phyloP scores from a whole-genome alignment of 1,140 invertebrate genomes.

The fruit fly (Drosophila melanogaster) region Release_6_plus_ISO1_MT NC_004354.4:10603501-10604000 shows the following conservation, averaged over 20 bases:
- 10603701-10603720: slow-evolving; percentile 69
- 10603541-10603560: slow-evolving; percentile 15
- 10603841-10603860: neutral
- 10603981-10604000: neutral
- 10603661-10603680: slow-evolving; percentile 32
- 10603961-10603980: neutral
- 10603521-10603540: slow-evolving; percentile 29
- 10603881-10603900: neutral
- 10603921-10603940: neutral
- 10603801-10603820: neutral
- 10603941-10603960: neutral
- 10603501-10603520: slow-evolving; percentile 52
- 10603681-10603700: slow-evolving; percentile 45
- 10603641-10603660: slow-evolving; percentile 36
- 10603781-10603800: neutral
- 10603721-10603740: slow-evolving; percentile 62
- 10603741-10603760: slow-evolving; percentile 2
- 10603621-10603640: slow-evolving; percentile 74
- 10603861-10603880: neutral
- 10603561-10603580: slow-evolving; percentile 7
- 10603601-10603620: slow-evolving; percentile 56
- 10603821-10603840: neutral
- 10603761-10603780: slow-evolving; percentile 3
- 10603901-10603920: too few relatives aligned
- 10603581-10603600: slow-evolving; percentile 16